These are phyloP conservation scores for Euphysa ruthae DNA, from an alignment of 30 jellyfish, hydroid and myxozoan species.

Conservation along the genomic window DNA sequence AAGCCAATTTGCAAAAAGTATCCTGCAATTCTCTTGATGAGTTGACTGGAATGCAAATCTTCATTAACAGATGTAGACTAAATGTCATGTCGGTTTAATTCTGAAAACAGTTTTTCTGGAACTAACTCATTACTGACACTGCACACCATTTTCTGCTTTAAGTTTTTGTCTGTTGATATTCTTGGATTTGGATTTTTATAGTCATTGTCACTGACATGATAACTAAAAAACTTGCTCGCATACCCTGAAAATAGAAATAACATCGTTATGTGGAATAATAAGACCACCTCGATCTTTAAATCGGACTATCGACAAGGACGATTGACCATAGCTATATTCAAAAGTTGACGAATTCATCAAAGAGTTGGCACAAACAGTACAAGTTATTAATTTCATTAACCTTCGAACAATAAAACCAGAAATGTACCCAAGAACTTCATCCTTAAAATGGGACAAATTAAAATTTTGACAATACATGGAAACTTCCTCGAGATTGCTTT, in stretches of 20 bases:
- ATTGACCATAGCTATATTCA: neutral
- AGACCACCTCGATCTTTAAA: neutral
- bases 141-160: too few species aligned
- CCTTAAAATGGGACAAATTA: conserved; percentile 4
- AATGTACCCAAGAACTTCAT: conserved; percentile 21
- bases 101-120: neutral
- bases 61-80: neutral
- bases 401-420: conserved; percentile 33
- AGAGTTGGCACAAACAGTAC: conserved; percentile 8
- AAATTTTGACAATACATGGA: too few species aligned
- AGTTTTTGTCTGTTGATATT: too few species aligned
- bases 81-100: neutral
- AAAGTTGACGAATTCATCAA: too few species aligned
- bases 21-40: neutral
- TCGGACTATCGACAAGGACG: neutral
- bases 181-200: too few species aligned
- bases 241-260: neutral
- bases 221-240: neutral
- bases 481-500: neutral
- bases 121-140: too few species aligned
- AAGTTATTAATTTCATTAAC: neutral
- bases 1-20: neutral
- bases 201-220: too few species aligned
- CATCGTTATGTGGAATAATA: neutral
- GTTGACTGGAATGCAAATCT: neutral